phyloP scores from a whole-genome alignment of 2,113 vertebrate species.

The Salminus brasiliensis region DNA sequence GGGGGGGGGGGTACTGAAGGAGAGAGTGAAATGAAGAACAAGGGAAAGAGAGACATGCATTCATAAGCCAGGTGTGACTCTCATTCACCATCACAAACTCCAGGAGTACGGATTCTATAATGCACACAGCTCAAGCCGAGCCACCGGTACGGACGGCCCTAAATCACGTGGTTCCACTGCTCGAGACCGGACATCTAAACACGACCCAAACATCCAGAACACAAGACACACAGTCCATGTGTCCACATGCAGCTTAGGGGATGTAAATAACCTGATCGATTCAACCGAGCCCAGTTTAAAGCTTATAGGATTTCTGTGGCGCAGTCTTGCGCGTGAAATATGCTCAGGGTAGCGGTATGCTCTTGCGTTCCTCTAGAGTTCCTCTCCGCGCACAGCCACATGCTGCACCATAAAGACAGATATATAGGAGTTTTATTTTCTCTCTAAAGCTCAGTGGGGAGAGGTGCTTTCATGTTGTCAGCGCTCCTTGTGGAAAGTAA shows the following conservation, averaged over 20 bases:
- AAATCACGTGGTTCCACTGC: background rate
- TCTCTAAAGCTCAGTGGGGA: slow-evolving; percentile 34
- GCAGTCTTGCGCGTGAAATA: background rate
- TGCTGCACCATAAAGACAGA: slow-evolving; percentile 14
- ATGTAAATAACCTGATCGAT: background rate
- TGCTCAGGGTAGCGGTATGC: background rate
- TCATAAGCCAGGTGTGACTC: too few relatives aligned
- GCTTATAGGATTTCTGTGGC: background rate
- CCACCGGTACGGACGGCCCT: background rate
- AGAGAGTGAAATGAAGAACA: slow-evolving; percentile 25
- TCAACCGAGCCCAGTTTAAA: background rate
- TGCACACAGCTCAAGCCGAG: background rate
- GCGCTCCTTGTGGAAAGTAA: background rate
- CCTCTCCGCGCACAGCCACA: background rate
- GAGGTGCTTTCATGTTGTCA: slow-evolving; percentile 9
- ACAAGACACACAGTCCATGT: background rate
- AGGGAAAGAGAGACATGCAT: slow-evolving; percentile 29
- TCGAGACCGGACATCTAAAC: slow-evolving; percentile 2
- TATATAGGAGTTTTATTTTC: slow-evolving; percentile 23
- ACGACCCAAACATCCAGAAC: background rate
- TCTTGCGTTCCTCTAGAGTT: background rate
- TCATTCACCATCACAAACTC: too few relatives aligned
- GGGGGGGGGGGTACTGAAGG: slow-evolving; percentile 39
- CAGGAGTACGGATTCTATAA: too few relatives aligned
- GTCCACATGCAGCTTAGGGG: background rate